A percentile compares a stretch with the other conserved stretches of the same genome.
Conservation (phyloP, 2,888 invertebrate genomes). For the Latrodectus elegans region DNA sequence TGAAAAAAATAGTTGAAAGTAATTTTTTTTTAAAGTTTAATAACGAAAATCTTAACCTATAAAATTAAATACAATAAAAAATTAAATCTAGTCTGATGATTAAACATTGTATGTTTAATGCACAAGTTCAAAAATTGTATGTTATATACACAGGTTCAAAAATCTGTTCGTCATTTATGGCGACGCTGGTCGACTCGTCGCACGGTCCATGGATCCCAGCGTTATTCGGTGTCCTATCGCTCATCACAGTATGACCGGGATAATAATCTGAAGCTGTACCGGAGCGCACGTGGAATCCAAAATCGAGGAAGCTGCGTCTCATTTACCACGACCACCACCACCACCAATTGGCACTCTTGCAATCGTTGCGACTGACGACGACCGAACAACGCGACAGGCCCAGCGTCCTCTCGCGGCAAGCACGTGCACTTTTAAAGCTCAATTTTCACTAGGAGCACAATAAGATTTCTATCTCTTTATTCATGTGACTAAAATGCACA, state of each 20-base stretch:
- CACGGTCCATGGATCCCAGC: constrained; percentile 66
- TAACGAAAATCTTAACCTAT: too few species aligned
- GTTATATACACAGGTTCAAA: constrained; percentile 79
- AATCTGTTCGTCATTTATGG: constrained; percentile 87
- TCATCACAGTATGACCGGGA: constrained; percentile 61
- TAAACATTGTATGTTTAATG: too few species aligned
- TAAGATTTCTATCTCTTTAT: too few species aligned
- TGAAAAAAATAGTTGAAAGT: too few species aligned
- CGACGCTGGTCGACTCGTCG: constrained; percentile 82
- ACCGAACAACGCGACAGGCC: constrained; percentile 8
- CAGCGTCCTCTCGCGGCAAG: constrained; percentile 12
- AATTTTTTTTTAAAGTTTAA: too few species aligned
- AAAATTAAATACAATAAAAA: too few species aligned
- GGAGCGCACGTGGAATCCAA: constrained; percentile 54
- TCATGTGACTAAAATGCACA: too few species aligned
- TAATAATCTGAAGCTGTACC: constrained; percentile 62
- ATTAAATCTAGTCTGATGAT: too few species aligned
- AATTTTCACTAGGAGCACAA: background rate
- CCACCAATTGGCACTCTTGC: constrained; percentile 51
- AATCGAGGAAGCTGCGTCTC: constrained; percentile 65
- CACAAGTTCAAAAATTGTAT: constrained; percentile 80
- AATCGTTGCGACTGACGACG: constrained; percentile 53
- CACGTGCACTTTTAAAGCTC: constrained; percentile 45
- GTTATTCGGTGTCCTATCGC: constrained; percentile 64
- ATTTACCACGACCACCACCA: constrained; percentile 65